A percentile compares a stretch with the other conserved stretches of the same genome.
Conservation (phyloP, 1,140 invertebrate species). For the Ectropis grisescens region DNA sequence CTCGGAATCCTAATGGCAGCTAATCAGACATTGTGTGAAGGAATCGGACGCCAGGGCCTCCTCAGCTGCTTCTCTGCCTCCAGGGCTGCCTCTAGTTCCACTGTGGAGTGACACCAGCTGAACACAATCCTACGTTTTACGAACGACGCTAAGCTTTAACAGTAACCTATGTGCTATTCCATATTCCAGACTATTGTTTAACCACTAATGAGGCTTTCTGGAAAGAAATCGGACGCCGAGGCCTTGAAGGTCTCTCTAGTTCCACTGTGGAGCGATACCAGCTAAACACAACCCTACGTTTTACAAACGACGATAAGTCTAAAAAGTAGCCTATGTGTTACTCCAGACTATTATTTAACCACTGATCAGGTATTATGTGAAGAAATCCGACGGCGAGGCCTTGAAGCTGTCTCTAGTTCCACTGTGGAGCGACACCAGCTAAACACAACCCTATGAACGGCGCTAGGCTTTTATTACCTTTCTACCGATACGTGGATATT, state of each 20-base stretch:
- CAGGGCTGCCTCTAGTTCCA: background rate
- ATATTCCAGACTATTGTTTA: too few species aligned
- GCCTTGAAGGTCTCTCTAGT: background rate
- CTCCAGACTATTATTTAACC: too few species aligned
- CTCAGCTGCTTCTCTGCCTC: background rate
- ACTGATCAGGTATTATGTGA: conserved; percentile 23
- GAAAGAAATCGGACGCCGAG: background rate
- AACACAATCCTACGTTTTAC: too few species aligned
- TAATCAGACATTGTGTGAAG: conserved; percentile 25
- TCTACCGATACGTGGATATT: too few species aligned
- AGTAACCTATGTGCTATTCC: too few species aligned
- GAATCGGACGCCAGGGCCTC: background rate
- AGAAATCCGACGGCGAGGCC: background rate
- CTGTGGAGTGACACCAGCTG: background rate
- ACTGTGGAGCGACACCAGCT: background rate
- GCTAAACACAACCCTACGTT: too few species aligned
- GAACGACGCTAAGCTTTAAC: too few species aligned
- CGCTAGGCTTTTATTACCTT: too few species aligned
- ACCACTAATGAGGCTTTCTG: conserved; percentile 23
- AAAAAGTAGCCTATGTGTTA: too few species aligned
- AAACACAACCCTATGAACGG: too few species aligned
- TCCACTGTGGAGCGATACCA: background rate
- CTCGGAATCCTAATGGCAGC: conserved; percentile 15
- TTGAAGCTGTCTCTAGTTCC: background rate
- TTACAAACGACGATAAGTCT: too few species aligned